Evolutionary conservation across 2,888 invertebrate genomes (phyloP).

Genomic region (Xestia sexstrigata): DNA sequence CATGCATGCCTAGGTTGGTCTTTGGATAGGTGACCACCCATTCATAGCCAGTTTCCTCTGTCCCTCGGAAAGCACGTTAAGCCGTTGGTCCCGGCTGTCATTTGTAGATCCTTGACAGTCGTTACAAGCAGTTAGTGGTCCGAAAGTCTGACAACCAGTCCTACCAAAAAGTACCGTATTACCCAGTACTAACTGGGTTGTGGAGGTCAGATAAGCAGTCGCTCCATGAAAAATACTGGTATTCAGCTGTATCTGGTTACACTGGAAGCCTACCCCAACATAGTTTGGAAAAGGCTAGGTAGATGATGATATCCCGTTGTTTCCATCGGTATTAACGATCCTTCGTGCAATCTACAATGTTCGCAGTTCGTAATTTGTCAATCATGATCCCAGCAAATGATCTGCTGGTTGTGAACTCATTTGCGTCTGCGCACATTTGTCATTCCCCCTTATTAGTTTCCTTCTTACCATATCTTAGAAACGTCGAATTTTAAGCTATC

Average conservation of each 20-base stretch:
- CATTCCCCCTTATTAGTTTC: conserved; percentile 42
- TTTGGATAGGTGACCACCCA: background rate
- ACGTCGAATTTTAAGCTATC: conserved; percentile 59
- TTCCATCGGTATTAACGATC: conserved; percentile 29
- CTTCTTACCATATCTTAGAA: conserved; percentile 28
- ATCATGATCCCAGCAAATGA: conserved; percentile 55
- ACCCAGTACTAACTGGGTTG: background rate
- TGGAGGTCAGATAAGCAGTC: background rate
- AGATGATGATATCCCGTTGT: background rate
- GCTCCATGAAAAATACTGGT: background rate
- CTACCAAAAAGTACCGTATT: background rate
- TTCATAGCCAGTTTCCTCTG: background rate
- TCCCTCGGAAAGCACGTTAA: background rate
- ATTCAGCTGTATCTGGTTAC: background rate
- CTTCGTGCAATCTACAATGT: conserved; percentile 40
- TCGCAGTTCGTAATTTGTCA: conserved; percentile 53
- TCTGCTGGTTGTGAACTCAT: conserved; percentile 51
- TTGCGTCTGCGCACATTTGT: conserved; percentile 49
- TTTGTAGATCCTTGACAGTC: background rate
- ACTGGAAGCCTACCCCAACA: background rate
- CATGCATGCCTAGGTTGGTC: background rate
- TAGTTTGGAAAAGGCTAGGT: background rate
- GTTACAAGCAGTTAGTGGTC: background rate
- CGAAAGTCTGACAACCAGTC: background rate
- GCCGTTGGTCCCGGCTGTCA: background rate